These are phyloP conservation scores for Rhadina sibilatrix DNA, from an alignment of 2,113 vertebrate species.

Conservation along the genomic window DNA sequence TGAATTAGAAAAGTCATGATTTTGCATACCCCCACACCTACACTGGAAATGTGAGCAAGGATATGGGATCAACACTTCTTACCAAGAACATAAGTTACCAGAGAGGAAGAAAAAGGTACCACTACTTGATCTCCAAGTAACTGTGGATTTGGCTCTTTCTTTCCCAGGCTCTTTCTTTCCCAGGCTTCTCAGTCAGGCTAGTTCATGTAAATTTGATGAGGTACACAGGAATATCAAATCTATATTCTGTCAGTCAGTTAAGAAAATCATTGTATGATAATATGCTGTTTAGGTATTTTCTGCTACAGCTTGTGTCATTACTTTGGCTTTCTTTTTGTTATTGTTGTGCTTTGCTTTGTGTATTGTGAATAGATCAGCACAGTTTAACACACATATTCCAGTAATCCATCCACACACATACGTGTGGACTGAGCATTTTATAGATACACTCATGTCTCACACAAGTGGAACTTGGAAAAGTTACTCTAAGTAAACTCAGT, in stretches of 20 bases:
- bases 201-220: neutral
- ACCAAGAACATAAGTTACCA: neutral
- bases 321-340: neutral
- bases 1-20: neutral
- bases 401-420: neutral
- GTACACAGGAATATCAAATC: neutral
- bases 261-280: neutral
- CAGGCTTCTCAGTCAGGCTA: neutral
- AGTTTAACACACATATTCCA: neutral
- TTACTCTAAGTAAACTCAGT: neutral
- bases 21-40: neutral
- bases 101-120: neutral
- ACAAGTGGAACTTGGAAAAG: neutral
- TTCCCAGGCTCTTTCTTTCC: neutral
- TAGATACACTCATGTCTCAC: neutral
- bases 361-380: neutral
- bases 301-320: neutral
- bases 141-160: neutral
- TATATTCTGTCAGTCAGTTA: neutral
- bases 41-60: neutral
- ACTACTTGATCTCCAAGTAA: neutral
- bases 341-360: neutral
- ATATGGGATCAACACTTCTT: neutral
- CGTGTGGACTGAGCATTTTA: fast-evolving
- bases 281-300: neutral